phyloP scores from a whole-genome alignment of 2,888 invertebrate species.

The Tiliacea citrago region DNA sequence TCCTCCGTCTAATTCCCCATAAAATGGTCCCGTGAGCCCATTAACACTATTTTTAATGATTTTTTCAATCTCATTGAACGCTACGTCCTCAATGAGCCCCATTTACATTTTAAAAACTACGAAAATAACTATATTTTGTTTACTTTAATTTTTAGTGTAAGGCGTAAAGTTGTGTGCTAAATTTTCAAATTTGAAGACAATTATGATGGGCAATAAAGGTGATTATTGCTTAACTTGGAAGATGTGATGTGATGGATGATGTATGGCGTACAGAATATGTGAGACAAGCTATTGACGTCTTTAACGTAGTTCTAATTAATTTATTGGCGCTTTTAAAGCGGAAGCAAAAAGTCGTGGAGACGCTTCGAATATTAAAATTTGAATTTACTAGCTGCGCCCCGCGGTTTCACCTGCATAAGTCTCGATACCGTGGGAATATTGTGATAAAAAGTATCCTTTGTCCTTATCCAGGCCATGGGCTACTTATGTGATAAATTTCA shows the following conservation, averaged over 20 bases:
- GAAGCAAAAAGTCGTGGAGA: constrained; percentile 80
- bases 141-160: constrained; percentile 84
- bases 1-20: constrained; percentile 84
- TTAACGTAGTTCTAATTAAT: constrained; percentile 86
- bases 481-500: no score
- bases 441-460: no score
- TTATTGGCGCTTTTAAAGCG: constrained; percentile 88
- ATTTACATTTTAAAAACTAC: constrained; percentile 85
- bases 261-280: constrained; percentile 73
- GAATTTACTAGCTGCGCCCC: no score
- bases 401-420: no score
- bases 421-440: no score
- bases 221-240: constrained; percentile 74
- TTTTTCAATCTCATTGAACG: constrained; percentile 86
- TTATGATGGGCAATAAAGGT: constrained; percentile 74
- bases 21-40: constrained; percentile 84
- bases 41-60: constrained; percentile 87
- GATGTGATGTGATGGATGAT: constrained; percentile 71
- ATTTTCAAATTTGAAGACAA: constrained; percentile 82
- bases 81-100: constrained; percentile 87
- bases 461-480: no score
- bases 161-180: constrained; percentile 86
- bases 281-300: constrained; percentile 87
- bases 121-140: constrained; percentile 86
- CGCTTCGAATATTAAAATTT: constrained; percentile 26